Conservation (phyloP, 2,113 vertebrate genomes). For the Paramisgurnus dabryanus region DNA sequence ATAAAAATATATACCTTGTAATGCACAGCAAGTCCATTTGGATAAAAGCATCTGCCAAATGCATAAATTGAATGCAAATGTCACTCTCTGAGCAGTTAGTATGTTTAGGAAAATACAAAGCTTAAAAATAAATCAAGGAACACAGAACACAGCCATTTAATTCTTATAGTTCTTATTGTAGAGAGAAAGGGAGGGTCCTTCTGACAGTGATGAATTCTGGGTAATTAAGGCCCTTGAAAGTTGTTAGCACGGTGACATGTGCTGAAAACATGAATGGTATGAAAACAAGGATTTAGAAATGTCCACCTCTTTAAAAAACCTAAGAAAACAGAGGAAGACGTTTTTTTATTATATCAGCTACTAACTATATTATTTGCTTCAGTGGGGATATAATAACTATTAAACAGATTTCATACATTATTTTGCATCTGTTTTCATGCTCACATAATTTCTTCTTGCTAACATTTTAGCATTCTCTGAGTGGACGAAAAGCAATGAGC, state of each 20-base stretch:
- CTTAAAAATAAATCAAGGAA: constrained; percentile 7
- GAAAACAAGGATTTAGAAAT: not conserved
- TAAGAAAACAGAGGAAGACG: not conserved
- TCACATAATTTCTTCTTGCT: constrained; percentile 1
- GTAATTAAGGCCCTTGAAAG: constrained; percentile 20
- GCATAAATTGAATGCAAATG: too few species aligned
- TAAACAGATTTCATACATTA: not conserved
- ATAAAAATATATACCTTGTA: too few species aligned
- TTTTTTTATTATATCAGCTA: too few species aligned
- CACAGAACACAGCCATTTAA: not conserved
- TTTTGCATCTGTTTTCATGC: not conserved
- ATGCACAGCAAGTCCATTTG: too few species aligned
- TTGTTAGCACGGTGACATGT: not conserved
- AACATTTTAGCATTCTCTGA: constrained; percentile 17
- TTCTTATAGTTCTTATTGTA: not conserved
- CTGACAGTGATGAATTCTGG: constrained; percentile 43
- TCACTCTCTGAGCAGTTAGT: not conserved
- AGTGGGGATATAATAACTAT: too few species aligned
- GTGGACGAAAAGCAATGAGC: constrained; percentile 17
- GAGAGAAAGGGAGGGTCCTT: not conserved
- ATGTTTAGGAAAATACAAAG: not conserved
- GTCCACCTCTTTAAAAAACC: not conserved
- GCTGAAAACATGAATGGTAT: not conserved
- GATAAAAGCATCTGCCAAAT: too few species aligned
- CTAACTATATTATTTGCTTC: too few species aligned